phyloP scores from a whole-genome alignment of 64 coral and sea anemone species.

The Pocillopora verrucosa region DNA sequence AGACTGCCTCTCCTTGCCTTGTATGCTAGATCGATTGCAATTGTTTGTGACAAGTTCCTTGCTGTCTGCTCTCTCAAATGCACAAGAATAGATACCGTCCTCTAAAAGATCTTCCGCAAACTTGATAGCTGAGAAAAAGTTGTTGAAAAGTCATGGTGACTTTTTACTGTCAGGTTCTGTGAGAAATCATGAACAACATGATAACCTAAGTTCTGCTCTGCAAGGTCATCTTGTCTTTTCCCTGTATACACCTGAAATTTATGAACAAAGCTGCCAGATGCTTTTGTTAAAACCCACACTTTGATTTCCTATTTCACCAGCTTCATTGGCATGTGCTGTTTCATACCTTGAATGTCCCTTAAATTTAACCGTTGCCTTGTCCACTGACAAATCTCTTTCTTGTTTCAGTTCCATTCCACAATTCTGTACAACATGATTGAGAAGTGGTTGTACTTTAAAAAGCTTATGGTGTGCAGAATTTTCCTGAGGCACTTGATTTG shows the following conservation, averaged over 20 bases:
- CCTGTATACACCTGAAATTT: conserved; percentile 56
- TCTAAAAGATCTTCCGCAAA: not conserved
- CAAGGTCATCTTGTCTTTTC: conserved; percentile 36
- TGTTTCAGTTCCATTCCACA: conserved; percentile 13
- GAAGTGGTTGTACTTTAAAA: conserved; percentile 48
- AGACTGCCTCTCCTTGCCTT: not conserved
- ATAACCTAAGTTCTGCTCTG: conserved; percentile 44
- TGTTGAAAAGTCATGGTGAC: not conserved
- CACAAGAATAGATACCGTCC: not conserved
- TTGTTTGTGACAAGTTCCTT: not conserved
- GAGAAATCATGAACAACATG: conserved; percentile 33
- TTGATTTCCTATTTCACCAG: conserved; percentile 58
- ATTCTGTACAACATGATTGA: conserved; percentile 23
- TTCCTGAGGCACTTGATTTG: conserved; percentile 7
- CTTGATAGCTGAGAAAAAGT: not conserved
- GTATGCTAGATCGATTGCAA: not conserved
- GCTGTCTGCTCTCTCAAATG: not conserved
- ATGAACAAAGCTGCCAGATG: conserved; percentile 30
- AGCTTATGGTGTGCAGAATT: conserved; percentile 42
- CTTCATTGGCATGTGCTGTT: conserved; percentile 63
- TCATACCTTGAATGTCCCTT: conserved; percentile 48
- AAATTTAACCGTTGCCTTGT: conserved; percentile 29
- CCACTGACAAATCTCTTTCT: conserved; percentile 26
- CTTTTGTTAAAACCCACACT: conserved; percentile 50
- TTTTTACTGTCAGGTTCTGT: not conserved